Evolutionary conservation across 2,797 vertebrate genomes (phyloP).

Genomic region (Carcharodon carcharias): DNA sequence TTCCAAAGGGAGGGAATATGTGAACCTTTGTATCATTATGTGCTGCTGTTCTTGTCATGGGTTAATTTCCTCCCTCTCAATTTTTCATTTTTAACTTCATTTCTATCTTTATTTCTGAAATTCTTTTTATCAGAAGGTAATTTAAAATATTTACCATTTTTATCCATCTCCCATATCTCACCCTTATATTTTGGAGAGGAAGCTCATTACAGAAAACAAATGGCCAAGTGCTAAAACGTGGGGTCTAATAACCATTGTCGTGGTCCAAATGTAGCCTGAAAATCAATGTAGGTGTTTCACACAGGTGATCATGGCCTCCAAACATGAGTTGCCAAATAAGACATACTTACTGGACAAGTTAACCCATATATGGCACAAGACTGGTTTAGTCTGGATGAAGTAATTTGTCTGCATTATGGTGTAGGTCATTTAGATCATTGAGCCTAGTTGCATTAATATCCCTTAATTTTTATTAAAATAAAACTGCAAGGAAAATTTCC

Average conservation of each 20-base stretch:
- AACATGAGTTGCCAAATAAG: not conserved
- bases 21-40: not conserved
- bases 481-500: not conserved
- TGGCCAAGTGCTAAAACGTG: not conserved
- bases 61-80: not conserved
- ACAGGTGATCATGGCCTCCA: not conserved
- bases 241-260: not conserved
- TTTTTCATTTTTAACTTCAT: not conserved
- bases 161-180: not conserved
- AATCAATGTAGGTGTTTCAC: not conserved
- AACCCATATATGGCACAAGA: not conserved
- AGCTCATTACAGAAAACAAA: not conserved
- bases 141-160: not conserved
- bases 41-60: not conserved
- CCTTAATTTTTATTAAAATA: not conserved
- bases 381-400: not conserved
- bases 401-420: not conserved
- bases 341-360: not conserved
- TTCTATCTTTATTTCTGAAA: not conserved
- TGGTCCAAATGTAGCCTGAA: not conserved
- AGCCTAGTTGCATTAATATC: not conserved
- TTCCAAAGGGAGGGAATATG: not conserved
- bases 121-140: not conserved
- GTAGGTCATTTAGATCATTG: not conserved
- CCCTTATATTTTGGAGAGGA: not conserved